Percentiles rank a stretch among this genome's conserved stretches.
These are phyloP conservation scores for Typhlichthys eigenmanni DNA, from an alignment of 2,797 vertebrate genomes.

Conservation along the genomic window DNA sequence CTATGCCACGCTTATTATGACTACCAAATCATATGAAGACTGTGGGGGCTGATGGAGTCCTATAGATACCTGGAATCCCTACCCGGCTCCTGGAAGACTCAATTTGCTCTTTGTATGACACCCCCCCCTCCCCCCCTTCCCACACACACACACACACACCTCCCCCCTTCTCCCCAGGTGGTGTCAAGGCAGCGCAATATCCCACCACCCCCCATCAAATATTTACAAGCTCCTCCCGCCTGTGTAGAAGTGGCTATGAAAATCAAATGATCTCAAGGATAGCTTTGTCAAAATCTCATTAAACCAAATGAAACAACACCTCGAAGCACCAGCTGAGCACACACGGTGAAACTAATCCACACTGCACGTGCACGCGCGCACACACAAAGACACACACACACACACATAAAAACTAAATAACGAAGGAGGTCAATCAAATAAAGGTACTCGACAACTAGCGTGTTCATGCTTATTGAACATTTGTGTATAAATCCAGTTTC, in stretches of 20 bases:
- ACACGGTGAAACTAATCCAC: constrained; percentile 60
- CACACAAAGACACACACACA: constrained; percentile 37
- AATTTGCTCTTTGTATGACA: no score
- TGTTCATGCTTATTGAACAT: constrained; percentile 16
- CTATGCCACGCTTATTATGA: no score
- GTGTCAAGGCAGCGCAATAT: no score
- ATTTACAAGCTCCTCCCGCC: constrained; percentile 58
- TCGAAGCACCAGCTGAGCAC: constrained; percentile 76
- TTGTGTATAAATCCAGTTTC: constrained; percentile 37
- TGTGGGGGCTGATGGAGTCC: no score
- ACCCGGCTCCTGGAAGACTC: no score
- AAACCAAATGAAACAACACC: constrained; percentile 77
- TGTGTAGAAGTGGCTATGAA: constrained; percentile 55
- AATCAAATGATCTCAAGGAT: constrained; percentile 63
- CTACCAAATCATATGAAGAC: no score
- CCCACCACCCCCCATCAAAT: constrained; percentile 51
- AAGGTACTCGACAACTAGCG: constrained; percentile 16
- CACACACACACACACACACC: constrained; percentile 7
- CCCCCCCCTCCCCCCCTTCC: background rate
- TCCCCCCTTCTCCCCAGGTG: background rate
- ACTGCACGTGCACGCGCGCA: constrained; percentile 36
- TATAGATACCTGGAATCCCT: no score
- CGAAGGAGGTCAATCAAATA: background rate
- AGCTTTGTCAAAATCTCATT: constrained; percentile 81
- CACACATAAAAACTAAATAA: constrained; percentile 23